A percentile compares a stretch with the other conserved stretches of the same genome.
Evolutionary conservation across 1,140 invertebrate genomes (phyloP).

Genomic region (Drosophila nasuta): DNA sequence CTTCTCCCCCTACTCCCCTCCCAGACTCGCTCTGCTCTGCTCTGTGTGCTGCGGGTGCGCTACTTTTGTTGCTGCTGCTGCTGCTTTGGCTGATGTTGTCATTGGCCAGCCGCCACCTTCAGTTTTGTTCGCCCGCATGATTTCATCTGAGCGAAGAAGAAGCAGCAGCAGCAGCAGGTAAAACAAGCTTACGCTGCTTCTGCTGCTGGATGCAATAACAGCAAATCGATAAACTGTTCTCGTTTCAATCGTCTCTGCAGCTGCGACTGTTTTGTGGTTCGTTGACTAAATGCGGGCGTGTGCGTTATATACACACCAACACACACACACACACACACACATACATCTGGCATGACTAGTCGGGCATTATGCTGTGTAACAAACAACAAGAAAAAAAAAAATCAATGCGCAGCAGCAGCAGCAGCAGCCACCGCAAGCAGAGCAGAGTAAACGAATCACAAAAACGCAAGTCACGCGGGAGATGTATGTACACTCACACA

Average conservation of each 20-base stretch:
- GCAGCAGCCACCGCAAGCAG: conserved; percentile 8
- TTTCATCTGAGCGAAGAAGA: conserved; percentile 64
- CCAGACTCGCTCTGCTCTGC: not conserved
- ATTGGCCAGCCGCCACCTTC: conserved; percentile 50
- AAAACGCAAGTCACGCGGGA: conserved; percentile 74
- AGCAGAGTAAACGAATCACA: conserved; percentile 78
- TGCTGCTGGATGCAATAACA: conserved; percentile 60
- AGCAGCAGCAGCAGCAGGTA: conserved; percentile 20
- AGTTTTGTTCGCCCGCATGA: conserved; percentile 60
- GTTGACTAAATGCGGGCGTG: conserved; percentile 82
- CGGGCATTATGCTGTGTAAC: conserved; percentile 73
- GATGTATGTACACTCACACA: conserved; percentile 54
- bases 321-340: conserved; percentile 40
- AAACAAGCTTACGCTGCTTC: conserved; percentile 12
- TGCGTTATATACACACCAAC: conserved; percentile 44
- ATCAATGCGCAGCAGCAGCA: conserved; percentile 63
- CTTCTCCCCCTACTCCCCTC: not conserved
- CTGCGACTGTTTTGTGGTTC: conserved; percentile 68
- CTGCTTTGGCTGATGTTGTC: conserved; percentile 60
- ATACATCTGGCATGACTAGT: conserved; percentile 19
- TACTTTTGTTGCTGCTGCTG: conserved; percentile 2
- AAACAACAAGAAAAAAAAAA: conserved; percentile 65
- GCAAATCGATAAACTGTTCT: conserved; percentile 41
- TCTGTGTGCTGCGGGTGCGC: conserved; percentile 21
- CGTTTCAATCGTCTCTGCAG: conserved; percentile 41